Conservation (phyloP, 1,140 invertebrate species). For the Caenorhabditis briggsae region DNA sequence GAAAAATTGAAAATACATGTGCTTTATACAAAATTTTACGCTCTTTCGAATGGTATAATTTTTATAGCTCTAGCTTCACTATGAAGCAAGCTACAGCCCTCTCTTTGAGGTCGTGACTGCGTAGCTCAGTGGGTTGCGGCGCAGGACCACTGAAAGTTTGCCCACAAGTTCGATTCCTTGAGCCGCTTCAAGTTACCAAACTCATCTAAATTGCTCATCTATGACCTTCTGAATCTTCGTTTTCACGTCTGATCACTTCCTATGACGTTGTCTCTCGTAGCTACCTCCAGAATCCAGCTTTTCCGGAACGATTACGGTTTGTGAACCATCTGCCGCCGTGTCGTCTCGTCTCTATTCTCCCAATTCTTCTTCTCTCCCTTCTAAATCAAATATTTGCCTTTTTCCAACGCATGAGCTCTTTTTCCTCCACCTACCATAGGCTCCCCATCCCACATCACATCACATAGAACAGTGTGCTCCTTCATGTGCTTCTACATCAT, state of each 20-base stretch:
- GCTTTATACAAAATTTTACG: too few species aligned
- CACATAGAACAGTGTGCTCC: not conserved
- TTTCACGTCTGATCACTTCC: not conserved
- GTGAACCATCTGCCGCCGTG: slow-evolving; percentile 32
- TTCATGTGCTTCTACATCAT: not conserved
- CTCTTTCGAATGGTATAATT: too few species aligned
- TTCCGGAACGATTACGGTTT: slow-evolving; percentile 56
- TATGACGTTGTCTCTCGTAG: slow-evolving; percentile 2
- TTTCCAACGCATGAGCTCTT: not conserved
- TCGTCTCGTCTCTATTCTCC: not conserved
- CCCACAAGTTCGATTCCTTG: too few species aligned
- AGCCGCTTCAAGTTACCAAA: too few species aligned
- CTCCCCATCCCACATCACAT: not conserved
- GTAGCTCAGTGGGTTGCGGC: too few species aligned
- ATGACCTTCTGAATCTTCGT: not conserved
- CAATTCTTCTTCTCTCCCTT: not conserved
- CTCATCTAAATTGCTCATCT: not conserved
- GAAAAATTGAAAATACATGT: too few species aligned
- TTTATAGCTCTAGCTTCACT: too few species aligned
- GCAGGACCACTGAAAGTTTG: too few species aligned
- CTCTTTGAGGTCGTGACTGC: too few species aligned
- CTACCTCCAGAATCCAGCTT: slow-evolving; percentile 1
- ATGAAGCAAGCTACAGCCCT: too few species aligned
- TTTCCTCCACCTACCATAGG: not conserved
- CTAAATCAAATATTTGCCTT: slow-evolving; percentile 51